phyloP scores from a whole-genome alignment of 2,113 vertebrate species.

The Salvelinus alpinus region DNA sequence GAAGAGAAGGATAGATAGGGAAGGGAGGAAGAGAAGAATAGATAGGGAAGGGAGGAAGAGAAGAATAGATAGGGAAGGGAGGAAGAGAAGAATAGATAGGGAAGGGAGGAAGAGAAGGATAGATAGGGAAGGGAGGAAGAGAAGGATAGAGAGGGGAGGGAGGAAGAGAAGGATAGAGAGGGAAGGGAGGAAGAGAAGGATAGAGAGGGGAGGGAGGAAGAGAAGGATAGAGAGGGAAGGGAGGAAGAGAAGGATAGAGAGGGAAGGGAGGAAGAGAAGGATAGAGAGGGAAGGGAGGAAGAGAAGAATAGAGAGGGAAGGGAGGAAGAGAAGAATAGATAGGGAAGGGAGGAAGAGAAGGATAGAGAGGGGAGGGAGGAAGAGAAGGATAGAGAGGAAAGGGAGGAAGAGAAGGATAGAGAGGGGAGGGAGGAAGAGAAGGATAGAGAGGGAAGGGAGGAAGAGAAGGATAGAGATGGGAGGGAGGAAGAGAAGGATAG shows the following conservation, averaged over 20 bases:
- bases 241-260: background rate
- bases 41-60: background rate
- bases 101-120: background rate
- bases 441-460: background rate
- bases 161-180: constrained; percentile 17
- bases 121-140: background rate
- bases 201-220: background rate
- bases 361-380: no score
- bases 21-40: background rate
- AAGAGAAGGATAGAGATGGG: background rate
- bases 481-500: no score
- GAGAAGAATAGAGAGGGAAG: no score
- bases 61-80: no score
- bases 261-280: background rate
- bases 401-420: background rate
- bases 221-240: background rate
- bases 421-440: background rate
- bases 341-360: background rate
- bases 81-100: background rate
- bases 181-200: background rate
- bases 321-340: background rate
- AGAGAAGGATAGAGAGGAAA: constrained; percentile 18
- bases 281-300: constrained; percentile 16
- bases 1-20: no score
- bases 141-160: background rate